Percentiles rank a stretch among this genome's conserved stretches.
Conservation (phyloP, 2,888 invertebrate genomes). For the Lathronympha strigana region DNA sequence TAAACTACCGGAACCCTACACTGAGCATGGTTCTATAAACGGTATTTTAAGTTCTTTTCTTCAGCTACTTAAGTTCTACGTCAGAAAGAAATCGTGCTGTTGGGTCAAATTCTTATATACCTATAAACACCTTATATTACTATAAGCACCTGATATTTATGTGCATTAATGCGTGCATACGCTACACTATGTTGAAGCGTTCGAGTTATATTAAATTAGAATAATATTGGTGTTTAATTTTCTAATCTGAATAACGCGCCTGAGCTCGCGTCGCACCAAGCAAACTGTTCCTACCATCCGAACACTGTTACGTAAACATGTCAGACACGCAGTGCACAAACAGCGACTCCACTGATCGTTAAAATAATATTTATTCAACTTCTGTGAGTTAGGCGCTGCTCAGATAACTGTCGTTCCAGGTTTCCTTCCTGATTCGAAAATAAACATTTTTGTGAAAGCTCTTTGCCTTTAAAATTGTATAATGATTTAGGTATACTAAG, state of each 20-base stretch:
- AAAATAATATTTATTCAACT: slow-evolving; percentile 80
- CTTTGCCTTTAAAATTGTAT: background rate
- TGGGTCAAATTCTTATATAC: too few relatives aligned
- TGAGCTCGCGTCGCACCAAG: slow-evolving; percentile 8
- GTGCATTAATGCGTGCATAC: background rate
- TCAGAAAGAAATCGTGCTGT: too few relatives aligned
- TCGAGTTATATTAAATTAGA: background rate
- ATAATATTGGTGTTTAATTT: background rate
- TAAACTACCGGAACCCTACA: too few relatives aligned
- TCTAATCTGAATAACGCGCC: background rate
- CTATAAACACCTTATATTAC: too few relatives aligned
- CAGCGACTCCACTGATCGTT: slow-evolving; percentile 78
- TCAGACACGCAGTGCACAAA: slow-evolving; percentile 63
- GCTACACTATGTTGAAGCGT: background rate
- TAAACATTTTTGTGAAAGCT: background rate
- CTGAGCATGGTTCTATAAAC: too few relatives aligned
- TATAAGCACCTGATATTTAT: background rate
- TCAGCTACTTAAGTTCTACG: too few relatives aligned
- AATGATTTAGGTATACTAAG: too few relatives aligned
- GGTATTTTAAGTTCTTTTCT: too few relatives aligned
- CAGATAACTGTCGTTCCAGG: slow-evolving; percentile 40
- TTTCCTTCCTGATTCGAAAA: slow-evolving; percentile 23
- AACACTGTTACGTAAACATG: slow-evolving; percentile 75
- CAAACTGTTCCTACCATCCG: slow-evolving; percentile 58
- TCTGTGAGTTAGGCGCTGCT: slow-evolving; percentile 54